Conservation (phyloP, 2,888 invertebrate species). For the Himalopsyche tibetana region DNA sequence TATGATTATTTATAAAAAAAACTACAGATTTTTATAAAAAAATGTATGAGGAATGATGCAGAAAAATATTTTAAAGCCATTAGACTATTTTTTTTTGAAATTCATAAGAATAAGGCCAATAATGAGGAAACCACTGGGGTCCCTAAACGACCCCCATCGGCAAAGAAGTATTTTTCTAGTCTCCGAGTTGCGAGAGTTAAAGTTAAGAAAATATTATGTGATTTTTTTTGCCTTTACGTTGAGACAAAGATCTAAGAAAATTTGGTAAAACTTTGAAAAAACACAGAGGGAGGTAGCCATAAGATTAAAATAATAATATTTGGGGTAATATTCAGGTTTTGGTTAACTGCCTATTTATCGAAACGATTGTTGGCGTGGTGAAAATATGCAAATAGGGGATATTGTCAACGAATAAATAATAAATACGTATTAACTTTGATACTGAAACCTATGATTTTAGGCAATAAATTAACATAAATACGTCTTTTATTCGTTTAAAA, state of each 20-base stretch:
- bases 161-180: too few species aligned
- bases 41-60: too few species aligned
- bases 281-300: neutral
- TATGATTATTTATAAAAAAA: too few species aligned
- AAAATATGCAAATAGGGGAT: constrained; percentile 8
- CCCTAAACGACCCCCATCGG: too few species aligned
- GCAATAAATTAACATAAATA: constrained; percentile 13
- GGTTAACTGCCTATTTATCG: constrained; percentile 7
- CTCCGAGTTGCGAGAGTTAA: too few species aligned
- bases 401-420: constrained; percentile 20
- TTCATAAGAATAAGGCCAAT: too few species aligned
- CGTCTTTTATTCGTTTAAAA: neutral
- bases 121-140: too few species aligned
- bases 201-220: too few species aligned
- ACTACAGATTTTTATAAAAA: too few species aligned
- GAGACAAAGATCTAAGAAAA: neutral
- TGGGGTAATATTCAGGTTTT: neutral
- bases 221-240: too few species aligned
- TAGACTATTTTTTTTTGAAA: too few species aligned
- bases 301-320: neutral
- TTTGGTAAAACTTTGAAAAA: neutral
- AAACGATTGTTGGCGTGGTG: constrained; percentile 18
- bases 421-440: neutral
- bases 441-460: constrained; percentile 4
- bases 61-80: too few species aligned